Base-by-base conservation (phyloP, 2,797 vertebrate genomes). In the Capromys pilorides region DNA sequence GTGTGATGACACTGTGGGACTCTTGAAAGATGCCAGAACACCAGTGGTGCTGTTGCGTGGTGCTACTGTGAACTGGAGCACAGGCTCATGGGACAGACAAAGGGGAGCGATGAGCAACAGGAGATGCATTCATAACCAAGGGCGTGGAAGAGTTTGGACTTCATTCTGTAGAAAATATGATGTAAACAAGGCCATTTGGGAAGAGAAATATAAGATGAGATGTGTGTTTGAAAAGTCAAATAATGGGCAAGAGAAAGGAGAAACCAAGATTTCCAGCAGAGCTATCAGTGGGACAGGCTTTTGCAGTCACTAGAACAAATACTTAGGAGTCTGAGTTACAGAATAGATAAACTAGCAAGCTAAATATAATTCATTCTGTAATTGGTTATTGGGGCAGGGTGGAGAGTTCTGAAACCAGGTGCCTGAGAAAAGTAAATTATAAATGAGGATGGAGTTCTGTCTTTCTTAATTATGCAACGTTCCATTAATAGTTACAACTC, bases 401-500 rank as follows among this genome's bases (percentile, higher is more conserved):
- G 26, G 9, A 75, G 45, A 41, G 51, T 22, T 62, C 83, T 49
- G 31, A 57, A 41, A 11, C 69, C 64, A 19, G 6, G 11, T 21
- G 22, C 18, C 41, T 57, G 69, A 9, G 36, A 3, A 21, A 6
- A 88, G 83, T 69, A 82, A 89, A 85, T 61, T 36, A 51, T 57
- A 57, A 66, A 67, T 64, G 22, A 92, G 61, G 19, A 67, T n/a
- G 8, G 59, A 73, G n/a, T 57, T 61, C 14, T 71, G 81, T 10
- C 31, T 91, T 82, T 61, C 10, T n/a, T 49, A 67, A 19, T 45
- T 88, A 82, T 10, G 18, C 83, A 61, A 64, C 57, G 21, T 66
- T 86, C 24, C 16, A 92, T 64, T 91, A 90, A 77, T 61, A 80
- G 82, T 73, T 57, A 79, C 24, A 88, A 39, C 36, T 94, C 41